phyloP scores from a whole-genome alignment of 2,888 invertebrate genomes.

The Venusia cambrica region DNA sequence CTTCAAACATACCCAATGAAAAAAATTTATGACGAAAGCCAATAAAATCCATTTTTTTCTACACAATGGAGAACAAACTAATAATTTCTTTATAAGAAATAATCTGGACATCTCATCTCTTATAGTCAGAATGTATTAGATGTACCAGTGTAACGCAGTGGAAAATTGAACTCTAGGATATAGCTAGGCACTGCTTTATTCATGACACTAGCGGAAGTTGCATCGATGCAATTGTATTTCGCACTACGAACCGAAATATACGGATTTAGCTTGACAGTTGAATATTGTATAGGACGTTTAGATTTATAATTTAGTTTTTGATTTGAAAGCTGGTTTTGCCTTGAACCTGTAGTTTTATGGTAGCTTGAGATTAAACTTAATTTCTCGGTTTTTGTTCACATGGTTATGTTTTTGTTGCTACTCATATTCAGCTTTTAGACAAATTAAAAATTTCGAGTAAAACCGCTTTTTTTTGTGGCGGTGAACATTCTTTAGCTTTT shows the following conservation, averaged over 20 bases:
- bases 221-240: slow-evolving; percentile 53
- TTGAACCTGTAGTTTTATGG: neutral
- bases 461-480: no score
- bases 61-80: no score
- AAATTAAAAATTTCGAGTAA: no score
- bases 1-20: no score
- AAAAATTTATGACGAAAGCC: no score
- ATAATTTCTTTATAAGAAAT: slow-evolving; percentile 9
- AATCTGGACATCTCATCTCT: slow-evolving; percentile 11
- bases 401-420: no score
- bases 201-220: slow-evolving; percentile 52
- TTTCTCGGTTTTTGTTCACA: no score
- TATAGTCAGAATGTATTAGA: slow-evolving; percentile 45
- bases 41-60: no score
- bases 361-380: no score
- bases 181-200: slow-evolving; percentile 62
- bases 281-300: slow-evolving; percentile 40
- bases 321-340: slow-evolving; percentile 6
- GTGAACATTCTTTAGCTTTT: no score
- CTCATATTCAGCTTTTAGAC: no score
- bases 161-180: slow-evolving; percentile 58
- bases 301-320: slow-evolving; percentile 17
- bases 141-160: slow-evolving; percentile 49
- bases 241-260: slow-evolving; percentile 47
- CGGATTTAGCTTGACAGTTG: slow-evolving; percentile 51